phyloP scores from a whole-genome alignment of 2,113 vertebrate species.

The Rattus rattus region DNA sequence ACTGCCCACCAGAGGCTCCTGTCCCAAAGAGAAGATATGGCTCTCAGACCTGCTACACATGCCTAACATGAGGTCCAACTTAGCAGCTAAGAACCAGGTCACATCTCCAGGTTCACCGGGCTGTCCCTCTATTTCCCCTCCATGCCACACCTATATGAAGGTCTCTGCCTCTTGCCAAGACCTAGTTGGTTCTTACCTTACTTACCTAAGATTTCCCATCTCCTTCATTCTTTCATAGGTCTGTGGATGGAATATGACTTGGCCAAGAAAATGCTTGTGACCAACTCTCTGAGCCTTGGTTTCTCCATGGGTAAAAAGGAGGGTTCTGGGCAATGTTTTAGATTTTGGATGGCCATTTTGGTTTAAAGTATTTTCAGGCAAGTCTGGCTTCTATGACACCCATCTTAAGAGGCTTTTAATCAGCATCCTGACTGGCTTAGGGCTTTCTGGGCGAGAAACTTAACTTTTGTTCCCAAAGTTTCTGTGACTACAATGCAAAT shows the following conservation, averaged over 20 bases:
- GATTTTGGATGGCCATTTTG: not conserved
- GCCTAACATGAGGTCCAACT: not conserved
- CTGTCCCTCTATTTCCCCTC: not conserved
- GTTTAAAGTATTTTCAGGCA: not conserved
- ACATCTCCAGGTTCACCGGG: not conserved
- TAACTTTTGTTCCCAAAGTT: constrained; percentile 11
- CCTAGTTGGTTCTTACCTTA: not conserved
- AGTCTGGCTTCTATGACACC: not conserved
- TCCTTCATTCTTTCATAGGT: not conserved
- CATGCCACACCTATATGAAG: not conserved
- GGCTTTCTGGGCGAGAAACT: not conserved
- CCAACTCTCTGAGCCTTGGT: not conserved
- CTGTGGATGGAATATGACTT: not conserved
- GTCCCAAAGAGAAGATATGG: not conserved
- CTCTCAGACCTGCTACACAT: not conserved
- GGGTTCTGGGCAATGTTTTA: rapidly evolving
- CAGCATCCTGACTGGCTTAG: constrained; percentile 12
- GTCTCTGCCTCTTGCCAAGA: not conserved
- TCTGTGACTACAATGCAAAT: not conserved
- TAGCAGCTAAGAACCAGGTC: not conserved
- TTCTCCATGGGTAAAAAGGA: not conserved
- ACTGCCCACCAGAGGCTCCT: not conserved
- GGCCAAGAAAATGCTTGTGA: not conserved
- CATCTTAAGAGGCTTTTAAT: constrained; percentile 1
- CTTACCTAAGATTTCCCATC: not conserved